Conservation (phyloP, 2,888 invertebrate species). For the Drosophila pseudotalamancana region DNA sequence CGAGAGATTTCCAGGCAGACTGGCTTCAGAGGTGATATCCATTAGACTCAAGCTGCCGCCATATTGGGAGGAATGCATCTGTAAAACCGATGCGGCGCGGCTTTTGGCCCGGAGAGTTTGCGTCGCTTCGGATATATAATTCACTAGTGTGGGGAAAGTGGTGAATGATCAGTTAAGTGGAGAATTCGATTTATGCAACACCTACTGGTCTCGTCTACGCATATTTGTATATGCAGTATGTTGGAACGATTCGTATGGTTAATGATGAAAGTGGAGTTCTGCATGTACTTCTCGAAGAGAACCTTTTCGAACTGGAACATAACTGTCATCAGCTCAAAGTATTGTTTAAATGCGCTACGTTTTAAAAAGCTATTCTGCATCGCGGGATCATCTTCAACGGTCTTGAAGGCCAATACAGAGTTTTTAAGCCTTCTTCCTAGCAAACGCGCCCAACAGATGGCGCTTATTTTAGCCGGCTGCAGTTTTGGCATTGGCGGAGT, state of each 20-base stretch:
- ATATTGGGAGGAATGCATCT: constrained; percentile 4
- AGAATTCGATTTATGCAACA: neutral
- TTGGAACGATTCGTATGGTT: constrained; percentile 89
- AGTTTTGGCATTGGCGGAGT: constrained; percentile 87
- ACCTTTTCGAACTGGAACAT: constrained; percentile 91
- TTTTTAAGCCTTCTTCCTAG: constrained; percentile 92
- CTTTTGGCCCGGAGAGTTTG: constrained; percentile 61
- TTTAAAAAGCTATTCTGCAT: constrained; percentile 89
- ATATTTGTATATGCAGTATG: constrained; percentile 87
- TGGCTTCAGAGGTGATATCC: constrained; percentile 24
- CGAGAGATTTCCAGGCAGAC: neutral
- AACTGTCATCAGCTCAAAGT: constrained; percentile 89
- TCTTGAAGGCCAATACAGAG: constrained; percentile 91
- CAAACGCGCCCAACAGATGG: constrained; percentile 93
- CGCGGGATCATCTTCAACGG: constrained; percentile 84
- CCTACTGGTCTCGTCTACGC: constrained; percentile 70
- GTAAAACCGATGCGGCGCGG: neutral
- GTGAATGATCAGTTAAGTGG: neutral
- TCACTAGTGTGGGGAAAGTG: constrained; percentile 55
- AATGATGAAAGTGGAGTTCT: constrained; percentile 87
- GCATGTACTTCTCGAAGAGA: constrained; percentile 90
- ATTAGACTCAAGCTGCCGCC: constrained; percentile 17
- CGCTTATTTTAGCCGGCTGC: constrained; percentile 92
- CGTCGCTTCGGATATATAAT: constrained; percentile 66
- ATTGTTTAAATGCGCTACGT: constrained; percentile 91